These are phyloP conservation scores for Martes martes DNA, from an alignment of 2,113 vertebrate genomes.

Conservation along the genomic window DNA sequence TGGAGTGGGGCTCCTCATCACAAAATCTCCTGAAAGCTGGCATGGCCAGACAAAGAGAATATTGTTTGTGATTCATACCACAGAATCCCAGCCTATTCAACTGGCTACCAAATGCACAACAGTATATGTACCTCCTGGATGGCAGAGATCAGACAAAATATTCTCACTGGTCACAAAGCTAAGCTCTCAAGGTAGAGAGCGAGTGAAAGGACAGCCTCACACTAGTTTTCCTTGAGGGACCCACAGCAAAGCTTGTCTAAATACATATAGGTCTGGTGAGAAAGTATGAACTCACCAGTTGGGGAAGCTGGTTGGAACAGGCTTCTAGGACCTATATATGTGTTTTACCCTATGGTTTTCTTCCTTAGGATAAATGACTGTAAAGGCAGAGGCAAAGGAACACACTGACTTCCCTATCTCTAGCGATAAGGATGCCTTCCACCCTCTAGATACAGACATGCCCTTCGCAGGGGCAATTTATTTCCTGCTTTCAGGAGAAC, in stretches of 20 bases:
- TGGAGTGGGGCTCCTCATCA: neutral
- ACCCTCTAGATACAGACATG: neutral
- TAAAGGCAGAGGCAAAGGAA: neutral
- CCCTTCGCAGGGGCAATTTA: neutral
- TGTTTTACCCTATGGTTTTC: neutral
- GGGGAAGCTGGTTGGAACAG: neutral
- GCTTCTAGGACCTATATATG: neutral
- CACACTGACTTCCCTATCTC: neutral
- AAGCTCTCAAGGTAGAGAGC: neutral
- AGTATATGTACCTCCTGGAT: neutral
- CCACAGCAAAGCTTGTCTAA: neutral
- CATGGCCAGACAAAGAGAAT: neutral
- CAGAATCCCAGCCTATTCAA: neutral
- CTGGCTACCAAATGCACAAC: neutral
- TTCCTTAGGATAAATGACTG: neutral
- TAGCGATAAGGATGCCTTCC: neutral
- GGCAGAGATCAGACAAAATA: neutral
- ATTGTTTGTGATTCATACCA: neutral
- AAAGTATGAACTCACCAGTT: neutral
- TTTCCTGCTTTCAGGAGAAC: neutral
- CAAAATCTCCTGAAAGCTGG: neutral
- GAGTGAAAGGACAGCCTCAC: neutral
- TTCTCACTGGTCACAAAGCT: neutral
- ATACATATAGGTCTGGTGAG: neutral
- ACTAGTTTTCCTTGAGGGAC: neutral